Evolutionary conservation across 2,113 vertebrate genomes (phyloP).

Genomic region (Neolamprologus devosi): DNA sequence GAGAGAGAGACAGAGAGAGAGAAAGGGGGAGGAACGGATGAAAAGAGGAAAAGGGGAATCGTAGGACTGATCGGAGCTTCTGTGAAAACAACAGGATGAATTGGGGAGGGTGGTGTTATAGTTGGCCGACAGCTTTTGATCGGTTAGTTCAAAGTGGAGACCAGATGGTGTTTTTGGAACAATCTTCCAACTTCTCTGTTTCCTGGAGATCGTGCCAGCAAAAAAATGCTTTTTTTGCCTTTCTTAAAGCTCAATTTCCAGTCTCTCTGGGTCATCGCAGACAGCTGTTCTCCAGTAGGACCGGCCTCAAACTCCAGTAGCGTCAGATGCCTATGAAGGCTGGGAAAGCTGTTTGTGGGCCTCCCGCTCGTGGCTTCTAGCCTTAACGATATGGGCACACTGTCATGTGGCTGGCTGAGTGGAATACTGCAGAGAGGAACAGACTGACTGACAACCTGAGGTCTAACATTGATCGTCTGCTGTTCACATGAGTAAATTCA

Average conservation of each 20-base stretch:
- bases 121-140: constrained; percentile 70
- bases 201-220: constrained; percentile 41
- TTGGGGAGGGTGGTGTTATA: constrained; percentile 9
- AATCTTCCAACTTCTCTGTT: constrained; percentile 64
- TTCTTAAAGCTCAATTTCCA: constrained; percentile 67
- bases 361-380: not conserved
- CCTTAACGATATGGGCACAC: constrained; percentile 19
- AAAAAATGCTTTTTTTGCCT: constrained; percentile 38
- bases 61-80: not conserved
- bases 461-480: constrained; percentile 34
- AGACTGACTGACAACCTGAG: constrained; percentile 21
- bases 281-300: constrained; percentile 66
- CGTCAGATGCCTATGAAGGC: constrained; percentile 6
- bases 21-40: not conserved
- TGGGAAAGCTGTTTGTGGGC: constrained; percentile 6
- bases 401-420: constrained; percentile 17
- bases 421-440: constrained; percentile 9
- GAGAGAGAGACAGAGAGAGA: not conserved
- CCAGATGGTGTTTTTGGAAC: constrained; percentile 73
- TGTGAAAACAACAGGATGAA: constrained; percentile 34
- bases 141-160: constrained; percentile 70
- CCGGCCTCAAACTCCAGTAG: constrained; percentile 34
- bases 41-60: not conserved
- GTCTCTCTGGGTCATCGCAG: constrained; percentile 55
- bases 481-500: not conserved